A percentile compares a stretch with the other conserved stretches of the same genome.
phyloP scores from a whole-genome alignment of 2,888 invertebrate species.

The Lycia hirtaria region DNA sequence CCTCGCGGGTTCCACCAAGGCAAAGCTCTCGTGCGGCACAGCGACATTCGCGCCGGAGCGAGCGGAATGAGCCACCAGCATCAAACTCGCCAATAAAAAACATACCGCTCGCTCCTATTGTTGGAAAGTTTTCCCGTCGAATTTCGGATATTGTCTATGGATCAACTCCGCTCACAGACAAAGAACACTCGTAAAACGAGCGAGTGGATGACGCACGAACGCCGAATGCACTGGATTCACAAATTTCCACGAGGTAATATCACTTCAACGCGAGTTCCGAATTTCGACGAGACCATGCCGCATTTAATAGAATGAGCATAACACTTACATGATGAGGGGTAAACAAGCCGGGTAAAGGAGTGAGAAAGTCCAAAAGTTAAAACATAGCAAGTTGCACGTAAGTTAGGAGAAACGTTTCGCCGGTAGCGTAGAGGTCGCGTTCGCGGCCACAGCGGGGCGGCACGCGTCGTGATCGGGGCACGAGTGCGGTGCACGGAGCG shows the following conservation, averaged over 20 bases:
- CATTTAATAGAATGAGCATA: constrained; percentile 79
- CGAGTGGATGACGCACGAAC: constrained; percentile 53
- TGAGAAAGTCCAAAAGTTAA: constrained; percentile 79
- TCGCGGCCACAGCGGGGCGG: constrained; percentile 86
- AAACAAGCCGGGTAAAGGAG: constrained; percentile 84
- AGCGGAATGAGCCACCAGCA: constrained; percentile 55
- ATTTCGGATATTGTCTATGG: constrained; percentile 77
- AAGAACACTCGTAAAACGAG: constrained; percentile 56
- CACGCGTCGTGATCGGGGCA: constrained; percentile 84
- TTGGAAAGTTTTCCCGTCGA: constrained; percentile 72
- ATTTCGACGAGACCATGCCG: constrained; percentile 74
- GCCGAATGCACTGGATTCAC: constrained; percentile 74
- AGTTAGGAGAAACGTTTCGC: constrained; percentile 82
- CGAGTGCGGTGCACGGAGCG: constrained; percentile 84
- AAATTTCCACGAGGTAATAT: constrained; percentile 77
- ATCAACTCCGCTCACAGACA: constrained; percentile 64
- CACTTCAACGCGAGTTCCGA: constrained; percentile 80
- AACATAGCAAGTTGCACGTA: constrained; percentile 82
- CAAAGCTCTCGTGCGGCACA: constrained; percentile 72
- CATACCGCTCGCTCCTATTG: constrained; percentile 68
- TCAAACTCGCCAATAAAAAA: constrained; percentile 49
- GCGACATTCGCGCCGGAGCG: constrained; percentile 57
- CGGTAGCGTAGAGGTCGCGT: constrained; percentile 87
- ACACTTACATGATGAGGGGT: constrained; percentile 84
- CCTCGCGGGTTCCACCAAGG: constrained; percentile 59